Base-by-base conservation (phyloP, 1,140 invertebrate genomes). In the Trissolcus basalis region DNA sequence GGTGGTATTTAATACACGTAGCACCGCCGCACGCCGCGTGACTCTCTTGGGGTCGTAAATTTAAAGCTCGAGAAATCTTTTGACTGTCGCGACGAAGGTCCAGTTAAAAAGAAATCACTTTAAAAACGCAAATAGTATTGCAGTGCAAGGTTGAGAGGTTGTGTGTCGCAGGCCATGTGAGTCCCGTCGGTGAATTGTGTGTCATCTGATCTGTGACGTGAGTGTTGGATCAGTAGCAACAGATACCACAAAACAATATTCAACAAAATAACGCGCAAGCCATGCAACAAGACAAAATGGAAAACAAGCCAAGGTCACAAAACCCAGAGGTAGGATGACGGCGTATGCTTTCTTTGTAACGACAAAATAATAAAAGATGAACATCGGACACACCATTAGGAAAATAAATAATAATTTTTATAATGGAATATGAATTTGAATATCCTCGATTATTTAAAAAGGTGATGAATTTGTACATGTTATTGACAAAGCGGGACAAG, bases 311-410 rank as follows among this genome's bases (percentile, higher is more conserved):
- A 92, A 93, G 19, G 93, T 94, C 82, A 92, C 93, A 59, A 98
- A 97, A 87, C 97, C 97, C 13, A 94, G 97, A 80, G 98, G 98
- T 60, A 94, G 97, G 77, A 99, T 99, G 95, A 98, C 98, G 36
- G 97, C 98, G 0, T 99, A 99, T 86, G 98, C 98, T 4, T 99
- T 97, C 90, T 99, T 99, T 90, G 97, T 99, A 69, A 98, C 99
- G 87, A 98, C 96, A 27, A 41, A 71, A 60, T 15, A 54, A 55
- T 35, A 48, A 15, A 7, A 48, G 13, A 61, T 41, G 11, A 12
- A 45, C 41, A 67, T 73, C 19, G 56, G 55, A 77, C 67, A 77
- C 67, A 83, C 64, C 80, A 83, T 80, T 85, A 85, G 84, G 80
- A 86, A 80, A 87, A 86, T 82, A 84, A 88, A 87, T 84, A 87